Percentiles rank a stretch among this genome's conserved stretches.
These are phyloP conservation scores for Oligia latruncula DNA, from an alignment of 2,888 invertebrate genomes.

Conservation along the genomic window DNA sequence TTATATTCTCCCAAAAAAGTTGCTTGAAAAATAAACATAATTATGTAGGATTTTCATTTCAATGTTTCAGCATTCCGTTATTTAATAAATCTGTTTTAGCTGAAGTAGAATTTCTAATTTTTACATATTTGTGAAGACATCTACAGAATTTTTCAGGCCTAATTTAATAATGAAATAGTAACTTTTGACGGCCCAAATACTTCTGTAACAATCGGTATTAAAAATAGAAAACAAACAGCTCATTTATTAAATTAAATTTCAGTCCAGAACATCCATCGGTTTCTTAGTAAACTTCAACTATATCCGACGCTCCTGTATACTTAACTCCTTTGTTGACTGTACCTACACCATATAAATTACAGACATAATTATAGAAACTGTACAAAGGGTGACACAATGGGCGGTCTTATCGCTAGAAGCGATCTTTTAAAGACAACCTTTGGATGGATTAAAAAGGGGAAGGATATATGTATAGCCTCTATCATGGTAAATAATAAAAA, in stretches of 20 bases:
- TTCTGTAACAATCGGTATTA: slow-evolving; percentile 18
- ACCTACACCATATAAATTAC: too few species aligned
- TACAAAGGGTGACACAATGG: too few species aligned
- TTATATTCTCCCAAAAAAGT: background rate
- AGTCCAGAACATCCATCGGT: too few species aligned
- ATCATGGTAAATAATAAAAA: background rate
- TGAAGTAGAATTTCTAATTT: slow-evolving; percentile 1
- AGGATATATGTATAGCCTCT: background rate
- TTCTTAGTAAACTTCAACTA: too few species aligned
- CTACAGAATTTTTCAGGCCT: slow-evolving; percentile 11
- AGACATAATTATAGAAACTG: too few species aligned
- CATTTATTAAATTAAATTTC: too few species aligned
- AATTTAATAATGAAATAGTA: slow-evolving; percentile 34
- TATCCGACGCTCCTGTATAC: too few species aligned
- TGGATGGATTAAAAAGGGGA: too few species aligned
- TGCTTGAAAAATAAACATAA: background rate
- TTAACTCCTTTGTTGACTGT: too few species aligned
- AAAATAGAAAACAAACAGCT: too few species aligned
- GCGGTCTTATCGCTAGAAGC: too few species aligned
- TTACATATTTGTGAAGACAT: slow-evolving; percentile 7
- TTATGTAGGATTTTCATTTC: background rate
- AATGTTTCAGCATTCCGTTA: background rate
- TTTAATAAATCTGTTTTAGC: slow-evolving; percentile 4
- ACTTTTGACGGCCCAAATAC: slow-evolving; percentile 24
- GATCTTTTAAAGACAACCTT: too few species aligned